Evolutionary conservation across 2,888 invertebrate genomes (phyloP), one percentile per base, ranked within the genome.

Genomic region (Rhodophaea formosa): DNA sequence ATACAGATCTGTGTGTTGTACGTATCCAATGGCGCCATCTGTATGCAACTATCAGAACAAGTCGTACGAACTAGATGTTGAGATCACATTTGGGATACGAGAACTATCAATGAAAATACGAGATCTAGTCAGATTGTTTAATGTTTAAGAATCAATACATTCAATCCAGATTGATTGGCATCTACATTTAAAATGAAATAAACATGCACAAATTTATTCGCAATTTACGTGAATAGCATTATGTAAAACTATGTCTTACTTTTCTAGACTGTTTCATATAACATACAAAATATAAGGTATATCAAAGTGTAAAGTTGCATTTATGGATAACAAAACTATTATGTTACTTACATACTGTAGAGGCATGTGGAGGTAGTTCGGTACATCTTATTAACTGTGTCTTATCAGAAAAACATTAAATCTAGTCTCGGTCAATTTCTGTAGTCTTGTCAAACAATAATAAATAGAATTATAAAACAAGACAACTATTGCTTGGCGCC

Each of bases 341-440:
- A 16, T 80, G 75, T 80, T 71, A 84, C 74, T 82, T 82, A 39
- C 39, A 75, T 79, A 79, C 74, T 70, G 79, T 82, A 82, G 85
- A 89, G 89, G 87, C 86, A 82, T 83, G 79, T 80, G 80, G 90
- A 90, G 90, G 90, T 90, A 90, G 90, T 77, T 89, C 77, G 88
- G 84, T 86, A 80, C 69, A 67, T 74, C 69, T 74, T 74, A 75
- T 72, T 71, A 71, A 76, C 69, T 74, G 67, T 67, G 68, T 71
- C 62, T 63, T 69, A 65, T 71, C 72, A 66, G 60, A 66, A 63
- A 53, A 65, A 61, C 43, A 60, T 61, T 58, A 62, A 63, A 64
- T 59, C 12, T 1, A 39, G 5, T 39, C 23, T 23, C 23, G 23
- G n/a, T n/a, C n/a, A n/a, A n/a, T n/a, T 23, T 23, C 5, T 23